Conservation (phyloP, 2,888 invertebrate species). For the Diploptera punctata region DNA sequence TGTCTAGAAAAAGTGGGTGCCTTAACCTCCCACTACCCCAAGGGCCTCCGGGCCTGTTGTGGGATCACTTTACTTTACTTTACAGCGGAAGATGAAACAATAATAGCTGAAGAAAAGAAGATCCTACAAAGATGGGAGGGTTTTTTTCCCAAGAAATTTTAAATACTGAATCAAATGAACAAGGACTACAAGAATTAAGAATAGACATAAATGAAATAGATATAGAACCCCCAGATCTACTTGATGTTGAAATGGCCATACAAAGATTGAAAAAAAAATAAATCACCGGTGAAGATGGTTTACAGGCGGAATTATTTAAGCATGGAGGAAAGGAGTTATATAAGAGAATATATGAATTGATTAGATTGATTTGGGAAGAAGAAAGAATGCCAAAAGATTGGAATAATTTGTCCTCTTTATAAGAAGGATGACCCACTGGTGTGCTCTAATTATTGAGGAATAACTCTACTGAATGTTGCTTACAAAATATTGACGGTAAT, state of each 20-base stretch:
- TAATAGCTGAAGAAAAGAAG: no score
- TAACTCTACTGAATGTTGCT: not conserved
- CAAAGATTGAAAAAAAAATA: not conserved
- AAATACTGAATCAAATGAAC: no score
- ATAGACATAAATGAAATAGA: no score
- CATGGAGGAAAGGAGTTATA: not conserved
- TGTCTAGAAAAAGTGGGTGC: no score
- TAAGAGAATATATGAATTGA: not conserved
- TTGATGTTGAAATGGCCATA: not conserved
- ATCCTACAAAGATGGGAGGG: no score
- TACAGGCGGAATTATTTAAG: slow-evolving; percentile 8
- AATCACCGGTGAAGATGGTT: not conserved
- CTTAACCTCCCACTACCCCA: no score
- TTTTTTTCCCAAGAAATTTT: no score
- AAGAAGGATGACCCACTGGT: not conserved
- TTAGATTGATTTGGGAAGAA: slow-evolving; percentile 1
- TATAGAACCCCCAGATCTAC: no score
- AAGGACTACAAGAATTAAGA: no score
- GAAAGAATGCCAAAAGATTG: not conserved
- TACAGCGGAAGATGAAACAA: no score
- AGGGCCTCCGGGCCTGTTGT: no score
- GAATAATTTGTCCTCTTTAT: not conserved
- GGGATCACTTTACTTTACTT: no score
- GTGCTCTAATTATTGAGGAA: slow-evolving; percentile 2
- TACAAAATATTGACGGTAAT: not conserved